These are phyloP conservation scores for Rhinichthys osculus DNA, from an alignment of 2,797 vertebrate genomes.

Conservation along the genomic window DNA sequence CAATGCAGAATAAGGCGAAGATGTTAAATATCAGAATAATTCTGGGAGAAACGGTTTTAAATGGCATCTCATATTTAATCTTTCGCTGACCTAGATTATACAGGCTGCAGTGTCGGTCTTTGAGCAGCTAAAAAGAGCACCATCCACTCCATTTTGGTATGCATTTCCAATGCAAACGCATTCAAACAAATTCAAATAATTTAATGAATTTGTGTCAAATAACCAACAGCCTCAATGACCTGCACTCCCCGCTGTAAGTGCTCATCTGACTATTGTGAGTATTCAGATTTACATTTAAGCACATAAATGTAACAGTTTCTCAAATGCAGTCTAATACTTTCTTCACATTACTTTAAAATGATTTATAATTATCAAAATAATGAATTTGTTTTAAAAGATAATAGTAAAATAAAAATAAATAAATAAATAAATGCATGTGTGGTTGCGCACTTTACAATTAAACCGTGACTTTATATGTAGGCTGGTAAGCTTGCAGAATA, in stretches of 20 bases:
- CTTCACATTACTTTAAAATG: neutral
- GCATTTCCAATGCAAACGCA: slow-evolving; percentile 36
- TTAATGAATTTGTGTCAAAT: slow-evolving; percentile 2
- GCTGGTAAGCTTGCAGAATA: neutral
- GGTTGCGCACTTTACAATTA: neutral
- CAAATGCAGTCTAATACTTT: neutral
- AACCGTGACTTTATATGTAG: neutral
- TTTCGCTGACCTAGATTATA: slow-evolving; percentile 37
- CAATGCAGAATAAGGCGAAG: slow-evolving; percentile 7
- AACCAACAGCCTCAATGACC: slow-evolving; percentile 35
- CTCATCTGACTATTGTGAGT: neutral
- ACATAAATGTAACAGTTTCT: neutral
- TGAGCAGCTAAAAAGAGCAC: slow-evolving; percentile 10
- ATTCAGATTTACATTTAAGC: slow-evolving; percentile 11
- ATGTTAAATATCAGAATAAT: slow-evolving; percentile 43
- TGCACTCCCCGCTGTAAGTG: neutral
- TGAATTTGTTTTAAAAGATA: neutral
- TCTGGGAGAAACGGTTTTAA: slow-evolving; percentile 28
- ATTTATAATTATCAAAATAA: neutral
- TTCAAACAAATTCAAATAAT: slow-evolving; percentile 45
- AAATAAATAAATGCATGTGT: neutral
- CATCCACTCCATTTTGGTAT: slow-evolving; percentile 11
- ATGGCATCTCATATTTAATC: slow-evolving; percentile 44
- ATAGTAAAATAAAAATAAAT: neutral
- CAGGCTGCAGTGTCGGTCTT: slow-evolving; percentile 10